These are phyloP conservation scores for Caenorhabditis becei DNA, from an alignment of 2,888 invertebrate species.

Conservation along the genomic window DNA sequence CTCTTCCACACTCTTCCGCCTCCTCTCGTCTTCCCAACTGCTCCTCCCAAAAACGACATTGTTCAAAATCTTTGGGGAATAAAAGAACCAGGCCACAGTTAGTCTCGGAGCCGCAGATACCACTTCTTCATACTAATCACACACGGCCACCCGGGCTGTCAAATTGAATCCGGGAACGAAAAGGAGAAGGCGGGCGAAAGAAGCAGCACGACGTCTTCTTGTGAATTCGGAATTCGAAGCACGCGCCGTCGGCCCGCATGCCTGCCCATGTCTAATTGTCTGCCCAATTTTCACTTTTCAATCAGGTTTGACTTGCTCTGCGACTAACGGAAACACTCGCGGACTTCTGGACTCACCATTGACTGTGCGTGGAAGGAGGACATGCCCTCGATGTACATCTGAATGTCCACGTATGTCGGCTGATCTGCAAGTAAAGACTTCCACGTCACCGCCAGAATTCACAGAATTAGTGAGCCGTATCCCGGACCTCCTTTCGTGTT, in stretches of 20 bases:
- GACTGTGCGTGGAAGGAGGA: conserved; percentile 81
- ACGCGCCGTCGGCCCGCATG: conserved; percentile 11
- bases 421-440: conserved; percentile 67
- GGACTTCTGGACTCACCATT: conserved; percentile 73
- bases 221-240: conserved; percentile 55
- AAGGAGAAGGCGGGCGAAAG: neutral
- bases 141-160: conserved; percentile 18
- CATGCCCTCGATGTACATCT: conserved; percentile 82
- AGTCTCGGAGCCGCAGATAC: conserved; percentile 1
- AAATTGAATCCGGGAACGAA: conserved; percentile 30
- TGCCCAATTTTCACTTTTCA: conserved; percentile 52
- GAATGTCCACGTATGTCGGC: conserved; percentile 78
- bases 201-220: conserved; percentile 18
- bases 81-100: conserved; percentile 24
- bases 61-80: conserved; percentile 53
- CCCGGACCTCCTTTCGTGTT: conserved; percentile 31
- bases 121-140: conserved; percentile 48
- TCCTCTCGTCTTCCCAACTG: neutral
- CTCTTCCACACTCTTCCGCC: neutral
- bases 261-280: conserved; percentile 43
- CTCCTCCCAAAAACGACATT: conserved; percentile 29
- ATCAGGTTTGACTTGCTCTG: conserved; percentile 42
- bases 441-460: neutral
- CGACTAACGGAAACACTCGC: conserved; percentile 12
- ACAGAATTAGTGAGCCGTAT: neutral